phyloP scores from a whole-genome alignment of 2,797 vertebrate species.

The Typhlichthys subterraneus region DNA sequence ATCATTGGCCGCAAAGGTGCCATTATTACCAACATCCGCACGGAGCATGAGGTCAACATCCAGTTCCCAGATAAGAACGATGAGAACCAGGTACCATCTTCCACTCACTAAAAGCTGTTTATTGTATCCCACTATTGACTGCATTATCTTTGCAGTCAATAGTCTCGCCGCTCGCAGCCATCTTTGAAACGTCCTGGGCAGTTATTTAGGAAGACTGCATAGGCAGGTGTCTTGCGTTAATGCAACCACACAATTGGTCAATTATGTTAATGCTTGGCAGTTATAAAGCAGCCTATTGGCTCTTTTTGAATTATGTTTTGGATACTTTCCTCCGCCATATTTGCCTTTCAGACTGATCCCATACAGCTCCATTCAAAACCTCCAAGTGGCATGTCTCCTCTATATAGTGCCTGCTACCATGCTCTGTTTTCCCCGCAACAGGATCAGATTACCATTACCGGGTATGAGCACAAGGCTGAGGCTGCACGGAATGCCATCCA shows the following conservation, averaged over 20 bases:
- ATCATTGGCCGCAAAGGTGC: constrained; percentile 97
- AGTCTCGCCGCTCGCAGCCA: no score
- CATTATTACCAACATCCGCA: constrained; percentile 95
- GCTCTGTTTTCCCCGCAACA: constrained; percentile 51
- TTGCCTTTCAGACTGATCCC: no score
- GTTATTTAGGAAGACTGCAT: no score
- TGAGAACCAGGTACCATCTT: constrained; percentile 81
- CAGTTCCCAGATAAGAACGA: constrained; percentile 98
- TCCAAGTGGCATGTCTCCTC: no score
- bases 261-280: no score
- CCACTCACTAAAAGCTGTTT: background rate
- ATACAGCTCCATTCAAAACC: no score
- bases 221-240: no score
- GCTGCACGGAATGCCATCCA: constrained; percentile 93
- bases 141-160: background rate
- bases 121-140: background rate
- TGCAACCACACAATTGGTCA: no score
- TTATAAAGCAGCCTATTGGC: no score
- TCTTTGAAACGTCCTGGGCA: no score
- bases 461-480: constrained; percentile 94
- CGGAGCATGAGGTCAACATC: constrained; percentile 95
- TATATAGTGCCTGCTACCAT: background rate
- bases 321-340: no score
- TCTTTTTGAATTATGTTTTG: no score
- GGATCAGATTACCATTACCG: constrained; percentile 97